Percentiles rank a stretch among this genome's conserved stretches.
phyloP scores from a whole-genome alignment of 2,888 invertebrate species.

The Eupithecia subfuscata region DNA sequence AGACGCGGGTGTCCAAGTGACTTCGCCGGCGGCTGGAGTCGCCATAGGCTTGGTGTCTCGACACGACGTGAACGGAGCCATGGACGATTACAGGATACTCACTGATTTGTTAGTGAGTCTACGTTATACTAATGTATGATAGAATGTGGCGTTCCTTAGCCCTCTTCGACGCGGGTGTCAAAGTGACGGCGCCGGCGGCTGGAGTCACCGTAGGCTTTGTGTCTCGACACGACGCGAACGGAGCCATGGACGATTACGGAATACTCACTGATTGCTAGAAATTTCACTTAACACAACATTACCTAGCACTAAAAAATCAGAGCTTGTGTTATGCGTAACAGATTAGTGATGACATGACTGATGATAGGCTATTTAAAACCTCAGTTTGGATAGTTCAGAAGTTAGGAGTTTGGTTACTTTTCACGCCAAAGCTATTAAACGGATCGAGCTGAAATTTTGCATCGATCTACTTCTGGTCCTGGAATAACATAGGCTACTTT shows the following conservation, averaged over 20 bases:
- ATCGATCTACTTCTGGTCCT: no score
- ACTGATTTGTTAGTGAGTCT: constrained; percentile 93
- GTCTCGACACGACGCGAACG: constrained; percentile 81
- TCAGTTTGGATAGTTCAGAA: no score
- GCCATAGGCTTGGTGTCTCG: constrained; percentile 95
- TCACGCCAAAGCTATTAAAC: no score
- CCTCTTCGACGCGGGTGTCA: constrained; percentile 97
- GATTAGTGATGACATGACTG: no score
- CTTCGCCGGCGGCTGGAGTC: constrained; percentile 93
- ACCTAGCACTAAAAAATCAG: no score
- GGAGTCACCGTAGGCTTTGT: constrained; percentile 98
- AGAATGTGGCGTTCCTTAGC: constrained; percentile 82
- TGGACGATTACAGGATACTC: constrained; percentile 91
- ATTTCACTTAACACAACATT: no score
- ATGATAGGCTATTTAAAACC: no score
- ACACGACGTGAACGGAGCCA: constrained; percentile 79
- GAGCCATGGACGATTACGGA: constrained; percentile 89
- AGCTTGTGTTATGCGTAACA: no score
- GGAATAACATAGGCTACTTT: no score
- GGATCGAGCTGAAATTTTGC: no score
- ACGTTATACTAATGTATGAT: constrained; percentile 5
- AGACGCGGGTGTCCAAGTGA: constrained; percentile 97
- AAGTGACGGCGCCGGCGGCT: constrained; percentile 90
- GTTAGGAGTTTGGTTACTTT: no score
- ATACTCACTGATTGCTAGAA: constrained; percentile 92